Conservation (phyloP, 92 coral and sea anemone species). For the Paragorgia papillata region DNA sequence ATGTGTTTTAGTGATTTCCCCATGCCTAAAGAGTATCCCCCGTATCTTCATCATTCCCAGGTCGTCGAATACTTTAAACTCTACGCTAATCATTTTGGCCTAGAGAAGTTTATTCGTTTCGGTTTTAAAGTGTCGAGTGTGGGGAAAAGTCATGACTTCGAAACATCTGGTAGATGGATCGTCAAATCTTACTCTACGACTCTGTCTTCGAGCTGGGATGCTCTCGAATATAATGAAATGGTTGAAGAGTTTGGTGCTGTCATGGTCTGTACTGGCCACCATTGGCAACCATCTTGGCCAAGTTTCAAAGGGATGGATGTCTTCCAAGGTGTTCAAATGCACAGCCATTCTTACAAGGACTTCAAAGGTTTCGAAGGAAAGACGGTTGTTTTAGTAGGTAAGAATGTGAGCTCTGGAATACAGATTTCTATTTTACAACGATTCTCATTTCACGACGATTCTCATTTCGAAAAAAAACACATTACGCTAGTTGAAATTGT, state of each 20-base stretch:
- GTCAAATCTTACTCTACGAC: too few species aligned
- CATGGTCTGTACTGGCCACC: constrained; percentile 88
- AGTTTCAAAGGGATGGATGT: constrained; percentile 77
- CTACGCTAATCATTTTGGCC: constrained; percentile 78
- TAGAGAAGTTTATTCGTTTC: constrained; percentile 72
- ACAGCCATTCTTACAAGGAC: constrained; percentile 93
- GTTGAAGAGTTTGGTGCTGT: constrained; percentile 75
- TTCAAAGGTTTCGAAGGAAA: constrained; percentile 76
- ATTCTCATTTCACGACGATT: too few species aligned
- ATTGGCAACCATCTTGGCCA: constrained; percentile 80
- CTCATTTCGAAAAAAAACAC: too few species aligned
- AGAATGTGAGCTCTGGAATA: too few species aligned
- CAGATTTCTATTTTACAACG: too few species aligned
- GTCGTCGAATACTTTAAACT: constrained; percentile 76
- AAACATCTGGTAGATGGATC: constrained; percentile 73
- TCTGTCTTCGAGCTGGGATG: background rate
- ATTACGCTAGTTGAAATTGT: too few species aligned
- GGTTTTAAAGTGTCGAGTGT: constrained; percentile 64
- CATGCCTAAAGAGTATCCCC: constrained; percentile 87
- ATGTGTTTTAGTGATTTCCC: constrained; percentile 93
- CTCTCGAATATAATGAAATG: constrained; percentile 31
- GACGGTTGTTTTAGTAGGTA: constrained; percentile 72
- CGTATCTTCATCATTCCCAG: constrained; percentile 69
- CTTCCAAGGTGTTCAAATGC: constrained; percentile 75
- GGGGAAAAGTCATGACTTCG: constrained; percentile 56